Conservation (phyloP, 2,888 invertebrate species). For the Drosophila mulleri region DNA sequence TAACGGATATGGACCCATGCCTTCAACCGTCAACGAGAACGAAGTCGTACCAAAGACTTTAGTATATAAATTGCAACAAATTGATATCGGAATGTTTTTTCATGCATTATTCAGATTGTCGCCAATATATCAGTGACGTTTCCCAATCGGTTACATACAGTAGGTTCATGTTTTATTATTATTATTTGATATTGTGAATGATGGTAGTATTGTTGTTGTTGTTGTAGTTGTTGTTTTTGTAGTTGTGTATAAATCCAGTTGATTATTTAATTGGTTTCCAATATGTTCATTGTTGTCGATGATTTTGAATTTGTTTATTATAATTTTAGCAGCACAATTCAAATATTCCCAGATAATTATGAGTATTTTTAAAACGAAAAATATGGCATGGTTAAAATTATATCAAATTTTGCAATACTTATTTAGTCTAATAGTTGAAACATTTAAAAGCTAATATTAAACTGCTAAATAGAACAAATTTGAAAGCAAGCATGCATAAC, state of each 20-base stretch:
- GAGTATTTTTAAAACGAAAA: conserved; percentile 65
- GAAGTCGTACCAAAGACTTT: conserved; percentile 85
- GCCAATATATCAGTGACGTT: conserved; percentile 54
- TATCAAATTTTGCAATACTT: conserved; percentile 29
- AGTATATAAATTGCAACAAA: conserved; percentile 57
- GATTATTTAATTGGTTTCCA: conserved; percentile 61
- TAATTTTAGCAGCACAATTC: conserved; percentile 56
- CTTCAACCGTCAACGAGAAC: conserved; percentile 86
- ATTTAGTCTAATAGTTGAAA: conserved; percentile 16
- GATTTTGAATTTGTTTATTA: conserved; percentile 53
- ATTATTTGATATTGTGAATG: conserved; percentile 35
- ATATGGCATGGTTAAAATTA: conserved; percentile 61
- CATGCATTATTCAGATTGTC: conserved; percentile 53
- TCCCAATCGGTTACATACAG: conserved; percentile 69
- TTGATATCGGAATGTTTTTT: conserved; percentile 44
- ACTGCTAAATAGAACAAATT: background rate
- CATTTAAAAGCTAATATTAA: conserved; percentile 9
- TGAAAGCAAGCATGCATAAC: conserved; percentile 16
- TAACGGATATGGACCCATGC: conserved; percentile 86
- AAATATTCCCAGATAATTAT: conserved; percentile 31
- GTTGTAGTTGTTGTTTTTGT: conserved; percentile 45
- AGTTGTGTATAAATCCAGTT: conserved; percentile 54
- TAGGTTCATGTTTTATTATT: conserved; percentile 23
- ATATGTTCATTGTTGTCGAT: conserved; percentile 53
- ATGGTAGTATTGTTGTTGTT: conserved; percentile 43